Evolutionary conservation across 2,113 vertebrate genomes (phyloP).

Genomic region (Mixornis gularis): DNA sequence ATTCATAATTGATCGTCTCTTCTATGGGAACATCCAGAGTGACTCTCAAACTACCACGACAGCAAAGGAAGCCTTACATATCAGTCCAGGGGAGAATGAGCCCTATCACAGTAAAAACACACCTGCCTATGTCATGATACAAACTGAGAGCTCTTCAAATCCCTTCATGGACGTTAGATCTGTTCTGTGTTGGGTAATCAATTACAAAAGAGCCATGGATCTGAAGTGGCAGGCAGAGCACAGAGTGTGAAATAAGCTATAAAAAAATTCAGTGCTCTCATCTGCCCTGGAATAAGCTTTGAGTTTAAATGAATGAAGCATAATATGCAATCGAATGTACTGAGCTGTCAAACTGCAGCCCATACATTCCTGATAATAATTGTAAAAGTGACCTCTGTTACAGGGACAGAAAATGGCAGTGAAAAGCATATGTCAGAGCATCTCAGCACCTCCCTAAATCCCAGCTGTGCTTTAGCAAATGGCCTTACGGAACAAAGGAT

Average conservation of each 20-base stretch:
- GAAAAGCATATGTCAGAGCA: not conserved
- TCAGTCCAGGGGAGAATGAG: not conserved
- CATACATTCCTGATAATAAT: not conserved
- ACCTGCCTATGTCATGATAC: not conserved
- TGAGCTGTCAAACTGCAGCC: constrained; percentile 17
- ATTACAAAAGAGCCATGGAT: not conserved
- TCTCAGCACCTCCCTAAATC: not conserved
- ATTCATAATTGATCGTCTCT: not conserved
- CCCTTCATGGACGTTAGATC: not conserved
- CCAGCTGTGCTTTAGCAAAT: not conserved
- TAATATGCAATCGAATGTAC: constrained; percentile 15
- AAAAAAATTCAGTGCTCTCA: constrained; percentile 28
- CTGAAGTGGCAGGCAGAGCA: constrained; percentile 9
- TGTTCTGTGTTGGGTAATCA: not conserved
- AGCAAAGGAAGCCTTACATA: not conserved
- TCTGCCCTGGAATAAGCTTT: constrained; percentile 3
- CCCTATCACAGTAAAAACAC: not conserved
- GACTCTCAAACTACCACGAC: not conserved
- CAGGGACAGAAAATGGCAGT: not conserved
- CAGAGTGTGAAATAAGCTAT: constrained; percentile 29
- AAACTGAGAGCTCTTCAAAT: not conserved
- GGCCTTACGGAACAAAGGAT: not conserved
- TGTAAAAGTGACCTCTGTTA: constrained; percentile 10
- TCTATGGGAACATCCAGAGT: not conserved
- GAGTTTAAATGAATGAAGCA: constrained; percentile 3